Conservation (phyloP, 2,797 vertebrate genomes). For the Chromis chromis region DNA sequence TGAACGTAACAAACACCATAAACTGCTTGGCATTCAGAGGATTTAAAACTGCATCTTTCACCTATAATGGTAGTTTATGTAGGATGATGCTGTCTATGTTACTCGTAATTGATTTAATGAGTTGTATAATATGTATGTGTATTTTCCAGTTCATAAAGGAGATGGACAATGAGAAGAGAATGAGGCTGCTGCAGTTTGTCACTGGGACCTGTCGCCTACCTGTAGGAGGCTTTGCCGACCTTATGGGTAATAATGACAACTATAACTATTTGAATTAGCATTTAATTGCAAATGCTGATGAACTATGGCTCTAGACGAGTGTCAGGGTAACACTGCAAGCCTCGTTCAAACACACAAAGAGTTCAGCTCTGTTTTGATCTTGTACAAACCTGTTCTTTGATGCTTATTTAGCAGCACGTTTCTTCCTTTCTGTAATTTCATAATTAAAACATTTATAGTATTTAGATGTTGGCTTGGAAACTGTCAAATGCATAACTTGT, state of each 20-base stretch:
- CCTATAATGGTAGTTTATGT: too few relatives aligned
- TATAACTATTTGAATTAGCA: background rate
- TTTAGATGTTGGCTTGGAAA: slow-evolving; percentile 11
- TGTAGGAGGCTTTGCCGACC: slow-evolving; percentile 94
- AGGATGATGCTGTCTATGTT: background rate
- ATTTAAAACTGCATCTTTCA: background rate
- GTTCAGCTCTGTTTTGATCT: background rate
- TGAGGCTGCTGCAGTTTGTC: slow-evolving; percentile 97
- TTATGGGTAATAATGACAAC: slow-evolving; percentile 88
- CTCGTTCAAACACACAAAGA: background rate
- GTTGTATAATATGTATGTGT: too few relatives aligned
- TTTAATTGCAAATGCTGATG: slow-evolving; percentile 10
- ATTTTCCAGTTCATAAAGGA: slow-evolving; percentile 91
- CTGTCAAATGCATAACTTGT: background rate
- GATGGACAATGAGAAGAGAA: slow-evolving; percentile 98
- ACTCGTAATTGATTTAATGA: background rate
- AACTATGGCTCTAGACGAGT: background rate
- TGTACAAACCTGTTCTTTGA: background rate
- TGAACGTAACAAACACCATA: too few relatives aligned
- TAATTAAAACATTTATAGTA: background rate
- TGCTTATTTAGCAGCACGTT: background rate
- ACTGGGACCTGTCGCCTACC: slow-evolving; percentile 97
- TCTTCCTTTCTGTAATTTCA: background rate
- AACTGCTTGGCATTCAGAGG: too few relatives aligned
- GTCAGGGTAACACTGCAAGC: background rate